Evolutionary conservation across 64 coral and sea anemone genomes (phyloP).

Genomic region (Hydrozoanthus tunicans): DNA sequence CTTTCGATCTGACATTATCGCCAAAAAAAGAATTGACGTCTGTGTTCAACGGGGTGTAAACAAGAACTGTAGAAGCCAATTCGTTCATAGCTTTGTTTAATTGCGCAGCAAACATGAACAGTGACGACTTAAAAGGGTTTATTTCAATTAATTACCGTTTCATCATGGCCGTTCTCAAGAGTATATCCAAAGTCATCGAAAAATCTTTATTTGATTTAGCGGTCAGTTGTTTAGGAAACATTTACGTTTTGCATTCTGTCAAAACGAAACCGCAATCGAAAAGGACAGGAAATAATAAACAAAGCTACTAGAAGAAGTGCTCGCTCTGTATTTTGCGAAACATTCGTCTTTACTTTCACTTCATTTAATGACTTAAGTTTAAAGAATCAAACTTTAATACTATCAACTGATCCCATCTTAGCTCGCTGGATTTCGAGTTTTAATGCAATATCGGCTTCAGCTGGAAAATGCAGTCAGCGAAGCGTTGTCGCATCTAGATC

Average conservation of each 20-base stretch:
- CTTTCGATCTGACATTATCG: neutral
- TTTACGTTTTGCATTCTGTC: conserved; percentile 4
- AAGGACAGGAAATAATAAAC: neutral
- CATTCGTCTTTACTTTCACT: neutral
- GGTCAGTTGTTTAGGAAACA: neutral
- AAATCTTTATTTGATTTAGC: neutral
- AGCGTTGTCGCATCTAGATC: neutral
- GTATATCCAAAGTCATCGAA: neutral
- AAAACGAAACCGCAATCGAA: conserved; percentile 4
- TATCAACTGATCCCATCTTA: too few relatives aligned
- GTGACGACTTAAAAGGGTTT: neutral
- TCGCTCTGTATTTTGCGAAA: too few relatives aligned
- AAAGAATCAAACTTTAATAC: too few relatives aligned
- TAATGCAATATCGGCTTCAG: neutral
- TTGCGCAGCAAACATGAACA: conserved; percentile 36
- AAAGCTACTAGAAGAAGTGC: neutral
- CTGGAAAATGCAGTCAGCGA: neutral
- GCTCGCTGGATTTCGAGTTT: too few relatives aligned
- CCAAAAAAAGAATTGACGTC: neutral
- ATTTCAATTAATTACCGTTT: conserved; percentile 17
- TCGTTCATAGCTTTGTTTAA: neutral
- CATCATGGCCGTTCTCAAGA: neutral
- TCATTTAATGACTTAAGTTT: too few relatives aligned
- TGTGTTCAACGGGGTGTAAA: conserved; percentile 10
- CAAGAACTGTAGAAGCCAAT: neutral